These are phyloP conservation scores for Chanos chanos DNA, from an alignment of 2,797 vertebrate species.

Conservation along the genomic window DNA sequence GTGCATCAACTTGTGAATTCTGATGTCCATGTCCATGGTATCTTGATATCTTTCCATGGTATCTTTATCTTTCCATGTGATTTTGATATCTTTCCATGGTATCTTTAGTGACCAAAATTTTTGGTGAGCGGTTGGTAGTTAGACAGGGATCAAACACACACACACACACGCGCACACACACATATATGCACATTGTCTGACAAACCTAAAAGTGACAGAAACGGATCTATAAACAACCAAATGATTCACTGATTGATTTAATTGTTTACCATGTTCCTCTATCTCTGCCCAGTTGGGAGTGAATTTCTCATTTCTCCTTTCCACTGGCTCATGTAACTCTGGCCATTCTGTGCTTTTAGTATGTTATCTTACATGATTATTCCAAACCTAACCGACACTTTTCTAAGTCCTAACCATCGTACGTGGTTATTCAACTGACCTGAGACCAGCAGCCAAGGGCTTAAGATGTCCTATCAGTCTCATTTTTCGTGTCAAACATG, in stretches of 20 bases:
- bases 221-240: no score
- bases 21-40: constrained; percentile 27
- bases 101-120: constrained; percentile 1
- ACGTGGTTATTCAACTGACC: not conserved
- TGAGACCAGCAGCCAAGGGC: constrained; percentile 20
- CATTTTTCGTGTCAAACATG: constrained; percentile 7
- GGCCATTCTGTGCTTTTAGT: no score
- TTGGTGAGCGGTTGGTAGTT: not conserved
- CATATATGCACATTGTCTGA: not conserved
- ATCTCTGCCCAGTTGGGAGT: not conserved
- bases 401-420: not conserved
- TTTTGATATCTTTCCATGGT: constrained; percentile 21
- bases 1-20: constrained; percentile 24
- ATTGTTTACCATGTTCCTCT: not conserved
- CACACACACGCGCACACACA: not conserved
- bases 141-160: not conserved
- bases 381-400: not conserved
- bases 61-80: constrained; percentile 27
- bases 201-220: no score
- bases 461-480: constrained; percentile 23
- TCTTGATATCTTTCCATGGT: constrained; percentile 21
- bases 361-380: constrained; percentile 1
- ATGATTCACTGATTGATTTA: not conserved
- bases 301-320: not conserved
- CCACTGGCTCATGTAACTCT: no score